A percentile compares a stretch with the other conserved stretches of the same genome.
phyloP scores from a whole-genome alignment of 1,140 invertebrate genomes.

The Matsumurasca onukii region DNA sequence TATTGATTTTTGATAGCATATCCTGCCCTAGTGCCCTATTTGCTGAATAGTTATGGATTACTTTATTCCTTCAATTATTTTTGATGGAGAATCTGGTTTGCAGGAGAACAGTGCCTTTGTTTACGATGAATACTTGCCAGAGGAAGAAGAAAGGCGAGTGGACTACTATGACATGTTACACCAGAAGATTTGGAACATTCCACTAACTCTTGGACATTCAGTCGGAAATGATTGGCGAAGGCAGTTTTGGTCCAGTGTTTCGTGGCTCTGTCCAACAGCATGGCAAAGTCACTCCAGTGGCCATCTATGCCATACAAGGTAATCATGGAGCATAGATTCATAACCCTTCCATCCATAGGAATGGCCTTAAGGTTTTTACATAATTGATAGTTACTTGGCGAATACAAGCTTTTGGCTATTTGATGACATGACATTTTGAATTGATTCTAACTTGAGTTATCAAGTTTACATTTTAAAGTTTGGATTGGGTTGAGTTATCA shows the following conservation, averaged over 20 bases:
- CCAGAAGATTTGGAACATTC: conserved; percentile 69
- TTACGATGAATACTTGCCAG: conserved; percentile 70
- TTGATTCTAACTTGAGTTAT: too few relatives aligned
- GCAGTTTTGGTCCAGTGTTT: conserved; percentile 73
- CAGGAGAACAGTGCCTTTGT: conserved; percentile 25
- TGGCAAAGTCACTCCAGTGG: conserved; percentile 44
- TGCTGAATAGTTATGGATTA: too few relatives aligned
- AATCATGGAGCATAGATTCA: background rate
- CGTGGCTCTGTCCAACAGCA: conserved; percentile 63
- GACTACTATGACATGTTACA: conserved; percentile 74
- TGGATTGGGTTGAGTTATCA: too few relatives aligned
- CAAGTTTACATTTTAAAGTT: too few relatives aligned
- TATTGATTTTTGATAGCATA: too few relatives aligned
- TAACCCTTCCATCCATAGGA: background rate
- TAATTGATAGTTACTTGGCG: too few relatives aligned
- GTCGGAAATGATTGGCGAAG: conserved; percentile 65
- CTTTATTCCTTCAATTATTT: too few relatives aligned
- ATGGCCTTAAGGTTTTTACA: too few relatives aligned
- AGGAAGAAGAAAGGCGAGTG: conserved; percentile 64
- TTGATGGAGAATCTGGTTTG: background rate
- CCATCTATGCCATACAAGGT: conserved; percentile 52
- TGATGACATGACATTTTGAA: too few relatives aligned
- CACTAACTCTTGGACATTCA: conserved; percentile 67
- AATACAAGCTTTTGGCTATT: too few relatives aligned
- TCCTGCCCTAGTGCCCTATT: too few relatives aligned